Base-by-base conservation (phyloP, 2,888 invertebrate species). In the Neoscelio sp. region DNA sequence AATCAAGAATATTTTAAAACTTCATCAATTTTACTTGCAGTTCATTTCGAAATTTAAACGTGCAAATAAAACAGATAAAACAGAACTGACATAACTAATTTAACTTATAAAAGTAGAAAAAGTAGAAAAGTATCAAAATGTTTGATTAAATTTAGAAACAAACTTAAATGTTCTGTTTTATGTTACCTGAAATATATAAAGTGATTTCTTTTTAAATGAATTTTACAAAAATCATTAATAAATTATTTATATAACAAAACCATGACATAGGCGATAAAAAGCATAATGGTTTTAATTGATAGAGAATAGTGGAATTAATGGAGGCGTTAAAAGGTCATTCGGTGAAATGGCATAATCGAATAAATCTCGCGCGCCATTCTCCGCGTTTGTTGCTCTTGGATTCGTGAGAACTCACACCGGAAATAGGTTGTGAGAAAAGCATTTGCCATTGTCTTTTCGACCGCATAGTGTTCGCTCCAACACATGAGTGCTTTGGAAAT, bases 381-480 rank as follows among this genome's bases (percentile, higher is more conserved):
- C 67, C 68, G 52, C 68, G 68, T 35, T 35, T 20, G 70, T 48
- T 40, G 52, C 74, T 70, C 65, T 67, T 62, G 30, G 60, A 77
- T 75, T 73, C 81, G 82, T 80, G 86, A 81, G 84, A 85, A 83
- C 73, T 67, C 71, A 67, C 75, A 78, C 82, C 84, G 86, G 84
- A 86, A 81, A 73, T 82, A 87, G 83, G 68, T 81, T 83, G 79
- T 85, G 82, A 82, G 86, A 85, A 86, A 84, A 83, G 73, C 80
- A 56, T 60, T 67, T 82, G 67, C 75, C 52, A 87, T 87, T 87
- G 86, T 87, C 76, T 54, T 38, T 28, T 56, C 6, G 26, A 23
- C 38, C 58, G 50, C 38, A 35, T 46, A 33, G 48, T 50, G 54
- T 35, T 26, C 26, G 58, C 60, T 35, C 67, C 35, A 38, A 26